A percentile compares a stretch with the other conserved stretches of the same genome.
Conservation (phyloP, 35 echinoderm and acorn worm species). For the Anneissia japonica region DNA sequence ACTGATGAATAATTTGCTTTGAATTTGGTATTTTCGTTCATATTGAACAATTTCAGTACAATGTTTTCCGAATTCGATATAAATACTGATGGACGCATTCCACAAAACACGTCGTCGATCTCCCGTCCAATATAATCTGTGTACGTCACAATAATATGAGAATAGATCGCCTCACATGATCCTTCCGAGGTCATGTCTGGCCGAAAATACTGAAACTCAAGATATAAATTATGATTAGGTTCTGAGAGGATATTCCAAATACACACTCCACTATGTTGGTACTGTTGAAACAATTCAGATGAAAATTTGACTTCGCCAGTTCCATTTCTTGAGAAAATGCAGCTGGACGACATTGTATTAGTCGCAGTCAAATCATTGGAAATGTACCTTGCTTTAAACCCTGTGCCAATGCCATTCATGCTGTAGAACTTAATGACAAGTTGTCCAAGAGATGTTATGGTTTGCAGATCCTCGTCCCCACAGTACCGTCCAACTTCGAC, state of each 20-base stretch:
- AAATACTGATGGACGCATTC: background rate
- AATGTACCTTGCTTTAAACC: slow-evolving; percentile 30
- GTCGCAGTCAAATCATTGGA: background rate
- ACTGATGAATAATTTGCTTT: slow-evolving; percentile 27
- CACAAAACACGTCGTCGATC: background rate
- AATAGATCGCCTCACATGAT: background rate
- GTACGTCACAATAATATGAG: background rate
- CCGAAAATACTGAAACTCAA: background rate
- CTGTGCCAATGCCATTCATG: slow-evolving; percentile 5
- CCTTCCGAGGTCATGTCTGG: background rate
- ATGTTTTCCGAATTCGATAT: background rate
- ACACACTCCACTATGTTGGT: background rate
- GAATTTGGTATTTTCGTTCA: slow-evolving; percentile 1
- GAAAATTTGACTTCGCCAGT: background rate
- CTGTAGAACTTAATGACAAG: slow-evolving; percentile 12
- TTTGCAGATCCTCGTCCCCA: background rate
- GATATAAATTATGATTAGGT: background rate
- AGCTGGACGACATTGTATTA: background rate
- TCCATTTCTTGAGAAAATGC: background rate
- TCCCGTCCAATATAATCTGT: background rate
- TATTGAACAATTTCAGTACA: background rate
- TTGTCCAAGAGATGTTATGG: background rate
- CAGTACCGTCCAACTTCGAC: background rate
- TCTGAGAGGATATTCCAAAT: background rate
- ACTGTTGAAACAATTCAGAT: background rate